Evolutionary conservation across 2,797 vertebrate species (phyloP), one percentile per base, ranked within the genome.

Genomic region (Acanthurus leucopareius): DNA sequence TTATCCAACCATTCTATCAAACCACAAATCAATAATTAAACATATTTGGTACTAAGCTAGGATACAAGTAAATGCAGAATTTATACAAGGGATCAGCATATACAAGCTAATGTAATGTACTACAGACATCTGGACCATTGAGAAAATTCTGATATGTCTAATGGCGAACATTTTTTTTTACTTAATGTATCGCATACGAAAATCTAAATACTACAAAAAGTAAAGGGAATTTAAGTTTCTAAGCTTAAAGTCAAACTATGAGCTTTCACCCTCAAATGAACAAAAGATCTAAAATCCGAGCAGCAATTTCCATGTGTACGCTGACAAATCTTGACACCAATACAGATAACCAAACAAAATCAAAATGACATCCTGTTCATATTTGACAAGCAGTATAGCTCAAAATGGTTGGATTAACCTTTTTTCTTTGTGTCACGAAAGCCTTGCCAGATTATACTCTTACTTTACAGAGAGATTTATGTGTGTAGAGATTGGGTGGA

Each of bases 391-490:
- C 66, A 81, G 64, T 42, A 56, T 14, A 75, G 10, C 77, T 89
- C 35, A 86, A 84, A 91, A 87, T 82, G 77, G 83, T n/a, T 52
- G 84, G 91, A 91, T 94, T 92, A 93, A 93, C 92, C 91, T n/a
- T 90, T 86, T 79, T 78, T 77, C 52, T 75, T 53, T 10, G 42
- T 87, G 86, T 84, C 75, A 75, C 57, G 49, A 62, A 78, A 84
- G 66, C 77, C 51, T 56, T n/a, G 32, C 13, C 22, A 73, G 53
- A 86, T 81, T 89, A 84, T 42, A 79, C 25, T 66, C 62, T 77
- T 74, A 82, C 52, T 79, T 75, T 67, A 66, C 16, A 68, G 28
- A 25, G 73, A 77, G 77, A 87, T 62, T 67, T 85, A 47, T 5
- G 53, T 63, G 60, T 14, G 6, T n/a, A 16, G 7, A 59, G 44